A percentile compares a stretch with the other conserved stretches of the same genome.
Evolutionary conservation across 2,888 invertebrate genomes (phyloP).

Genomic region (Drosophila putrida): DNA sequence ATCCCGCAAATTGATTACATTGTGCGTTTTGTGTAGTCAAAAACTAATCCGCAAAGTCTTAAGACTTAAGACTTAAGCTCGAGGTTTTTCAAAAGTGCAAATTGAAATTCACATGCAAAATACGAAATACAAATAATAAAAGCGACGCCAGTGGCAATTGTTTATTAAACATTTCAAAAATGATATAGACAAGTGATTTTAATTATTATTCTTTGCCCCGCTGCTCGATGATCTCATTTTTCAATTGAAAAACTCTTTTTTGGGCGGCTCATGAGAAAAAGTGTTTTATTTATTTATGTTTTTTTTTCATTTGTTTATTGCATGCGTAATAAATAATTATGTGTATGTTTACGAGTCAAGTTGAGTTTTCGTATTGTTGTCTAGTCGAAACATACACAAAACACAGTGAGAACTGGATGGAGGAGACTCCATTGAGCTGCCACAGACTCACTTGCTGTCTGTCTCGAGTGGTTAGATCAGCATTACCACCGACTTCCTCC

Average conservation of each 20-base stretch:
- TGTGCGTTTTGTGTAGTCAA: constrained; percentile 36
- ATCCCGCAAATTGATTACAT: constrained; percentile 51
- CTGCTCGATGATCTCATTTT: constrained; percentile 72
- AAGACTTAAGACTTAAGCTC: constrained; percentile 53
- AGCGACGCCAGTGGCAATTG: constrained; percentile 52
- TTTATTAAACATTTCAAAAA: constrained; percentile 70
- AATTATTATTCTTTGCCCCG: constrained; percentile 72
- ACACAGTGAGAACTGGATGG: neutral
- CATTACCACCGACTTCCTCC: constrained; percentile 6
- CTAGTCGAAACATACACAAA: constrained; percentile 32
- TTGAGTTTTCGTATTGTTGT: constrained; percentile 30
- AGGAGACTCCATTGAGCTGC: constrained; percentile 6
- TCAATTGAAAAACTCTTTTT: constrained; percentile 71
- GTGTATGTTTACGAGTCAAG: constrained; percentile 27
- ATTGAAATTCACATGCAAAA: constrained; percentile 40
- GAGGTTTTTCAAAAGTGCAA: constrained; percentile 19
- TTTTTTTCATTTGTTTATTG: constrained; percentile 67
- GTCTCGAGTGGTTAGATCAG: constrained; percentile 43
- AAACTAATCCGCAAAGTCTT: constrained; percentile 54
- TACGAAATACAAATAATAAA: constrained; percentile 8
- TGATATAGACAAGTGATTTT: constrained; percentile 72
- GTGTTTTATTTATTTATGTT: constrained; percentile 55
- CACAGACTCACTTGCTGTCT: constrained; percentile 32
- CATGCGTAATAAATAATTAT: constrained; percentile 70
- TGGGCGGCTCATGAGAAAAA: constrained; percentile 59